These are phyloP conservation scores for Phytoseiulus persimilis DNA, from an alignment of 2,888 invertebrate species.

Conservation along the genomic window DNA sequence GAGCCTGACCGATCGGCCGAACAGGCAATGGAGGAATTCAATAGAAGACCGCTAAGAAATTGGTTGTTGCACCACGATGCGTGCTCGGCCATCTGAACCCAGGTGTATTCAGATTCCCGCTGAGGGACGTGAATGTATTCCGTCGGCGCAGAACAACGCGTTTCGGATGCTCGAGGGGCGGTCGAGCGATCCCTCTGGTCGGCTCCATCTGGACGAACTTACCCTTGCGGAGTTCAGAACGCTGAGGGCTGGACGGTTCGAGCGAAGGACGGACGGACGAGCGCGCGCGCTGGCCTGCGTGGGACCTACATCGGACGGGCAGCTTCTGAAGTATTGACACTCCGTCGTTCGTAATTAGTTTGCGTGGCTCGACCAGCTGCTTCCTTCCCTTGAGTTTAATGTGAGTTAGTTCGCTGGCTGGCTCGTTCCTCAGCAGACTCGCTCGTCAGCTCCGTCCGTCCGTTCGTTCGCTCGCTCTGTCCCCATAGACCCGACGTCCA, in stretches of 20 bases:
- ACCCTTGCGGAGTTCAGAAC: not conserved
- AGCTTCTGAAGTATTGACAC: conserved; percentile 5
- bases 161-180: not conserved
- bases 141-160: too few relatives aligned
- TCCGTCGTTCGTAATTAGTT: conserved; percentile 5
- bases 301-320: not conserved
- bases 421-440: not conserved
- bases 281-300: not conserved
- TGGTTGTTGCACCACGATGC: not conserved
- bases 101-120: not conserved
- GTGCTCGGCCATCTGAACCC: not conserved
- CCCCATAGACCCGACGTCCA: not conserved
- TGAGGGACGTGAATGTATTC: not conserved
- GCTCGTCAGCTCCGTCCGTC: not conserved
- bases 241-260: not conserved
- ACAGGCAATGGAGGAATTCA: not conserved
- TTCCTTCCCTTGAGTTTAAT: conserved; percentile 5
- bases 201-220: not conserved
- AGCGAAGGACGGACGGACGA: not conserved
- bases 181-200: not conserved
- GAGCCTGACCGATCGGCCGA: not conserved
- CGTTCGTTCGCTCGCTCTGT: not conserved
- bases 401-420: not conserved
- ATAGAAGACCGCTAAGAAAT: not conserved
- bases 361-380: conserved; percentile 5